Evolutionary conservation across 2,797 vertebrate species (phyloP), one percentile per base, ranked within the genome.

Genomic region (Tolypeutes matacus): DNA sequence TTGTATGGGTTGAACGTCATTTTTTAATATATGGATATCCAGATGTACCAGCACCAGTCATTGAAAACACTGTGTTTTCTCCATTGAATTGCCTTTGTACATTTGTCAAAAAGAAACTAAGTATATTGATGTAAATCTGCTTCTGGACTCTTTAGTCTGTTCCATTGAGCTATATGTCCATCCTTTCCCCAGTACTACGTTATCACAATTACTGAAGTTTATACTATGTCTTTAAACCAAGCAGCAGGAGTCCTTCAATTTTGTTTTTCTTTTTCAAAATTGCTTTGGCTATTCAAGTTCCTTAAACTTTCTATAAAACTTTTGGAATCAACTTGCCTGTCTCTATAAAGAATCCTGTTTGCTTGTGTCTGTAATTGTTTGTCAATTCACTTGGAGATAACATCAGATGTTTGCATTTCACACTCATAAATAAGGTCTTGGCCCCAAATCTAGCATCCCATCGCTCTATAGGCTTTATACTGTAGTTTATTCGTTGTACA

Each of bases 211-310:
- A 69, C 21, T 72, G 9, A 69, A 34, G 36, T 11, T 64, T 39
- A 46, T 8, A 76, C 20, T 75, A 67, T 10, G 27, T 60, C 49
- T 91, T 76, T 82, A 91, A 51, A 51, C 87, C 27, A 69, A 36
- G 25, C 25, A 36, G 1, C 60, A 4, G 21, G 34, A 62, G n/a
- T 75, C 20, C n/a, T 84, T 70, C 49, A 8, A 84, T 85, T 95
- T 53, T 92, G 29, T 77, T 73, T 73, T 89, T 31, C 56, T 51
- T 27, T 77, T 89, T 78, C 56, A 51, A 75, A 85, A 85, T 58
- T 31, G 60, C 62, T 56, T 73, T n/a, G 21, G 31, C 3, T 29
- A 62, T 77, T 62, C 53, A 70, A 70, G 42, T 53, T 83, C 81
- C 60, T 83, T 53, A 62, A 58, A 23, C 17, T 83, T 92, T 46